Base-by-base conservation (phyloP, 2,888 invertebrate genomes). In the Sarcophaga subvicina region DNA sequence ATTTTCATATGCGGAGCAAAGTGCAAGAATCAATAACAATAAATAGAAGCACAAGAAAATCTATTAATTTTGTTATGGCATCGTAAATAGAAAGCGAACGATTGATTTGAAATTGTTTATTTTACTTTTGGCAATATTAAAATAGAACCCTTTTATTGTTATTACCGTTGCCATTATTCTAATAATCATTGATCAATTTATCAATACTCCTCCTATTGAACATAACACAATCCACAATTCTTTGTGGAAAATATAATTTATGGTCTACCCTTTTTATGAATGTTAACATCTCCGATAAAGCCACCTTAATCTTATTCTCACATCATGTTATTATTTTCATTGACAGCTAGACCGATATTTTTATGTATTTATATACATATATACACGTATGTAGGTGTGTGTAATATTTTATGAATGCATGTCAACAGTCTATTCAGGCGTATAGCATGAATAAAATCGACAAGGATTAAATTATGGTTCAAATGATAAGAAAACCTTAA, bases 401-500 rank as follows among this genome's bases (percentile, higher is more conserved):
- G 37, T 37, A 10, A 60, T 37, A 54, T 27, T 10, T 71, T 72
- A 8, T 72, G 17, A 27, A 62, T 20, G 62, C 60, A 10, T 59
- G 22, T 73, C 67, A 67, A 66, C 17, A 62, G 60, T 49, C 73
- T 62, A 75, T 81, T 75, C 22, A 75, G 59, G 81, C 63, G 17
- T 75, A 49, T 62, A 75, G 8, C 37, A 37, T 37, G 37, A 75
- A 75, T 81, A 69, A 67, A 63, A 63, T 81, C 75, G 81, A 75
- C 81, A 81, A 73, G 75, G 81, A 81, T 81, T 81, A 81, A 81
- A 75, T 81, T 75, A 81, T 70, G 75, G 69, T 63, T 75, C 37
- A 81, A 62, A 62, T 73, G 63, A 81, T 73, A 75, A 75, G 27
- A 71, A 37, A 37, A 8, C 37, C 8, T 37, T 37, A 37, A 37